Conservation (phyloP, 2,113 vertebrate species). For the Hemicordylus capensis region DNA sequence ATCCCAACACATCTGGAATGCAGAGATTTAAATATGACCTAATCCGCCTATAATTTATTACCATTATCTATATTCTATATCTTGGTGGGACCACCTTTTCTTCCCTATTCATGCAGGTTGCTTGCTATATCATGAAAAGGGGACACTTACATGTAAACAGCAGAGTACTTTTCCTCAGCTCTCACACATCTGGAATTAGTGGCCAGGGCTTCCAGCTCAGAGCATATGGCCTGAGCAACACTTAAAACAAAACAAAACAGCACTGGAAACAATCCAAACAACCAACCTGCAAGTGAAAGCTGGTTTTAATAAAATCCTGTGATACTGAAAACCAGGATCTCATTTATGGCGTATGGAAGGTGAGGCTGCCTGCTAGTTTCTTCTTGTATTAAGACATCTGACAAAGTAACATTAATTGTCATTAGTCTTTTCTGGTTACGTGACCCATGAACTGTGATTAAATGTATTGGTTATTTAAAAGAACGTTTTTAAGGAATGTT, state of each 20-base stretch:
- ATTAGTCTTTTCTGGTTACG: too few relatives aligned
- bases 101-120: not conserved
- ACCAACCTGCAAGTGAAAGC: slow-evolving; percentile 40
- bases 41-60: not conserved
- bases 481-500: too few relatives aligned
- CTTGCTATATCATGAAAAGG: not conserved
- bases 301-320: slow-evolving; percentile 48
- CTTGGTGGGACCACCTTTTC: not conserved
- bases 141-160: not conserved
- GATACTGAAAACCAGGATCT: slow-evolving; percentile 2
- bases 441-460: too few relatives aligned
- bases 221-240: not conserved
- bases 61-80: not conserved
- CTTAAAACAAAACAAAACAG: not conserved
- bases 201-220: not conserved
- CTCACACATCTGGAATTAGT: not conserved
- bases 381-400: not conserved
- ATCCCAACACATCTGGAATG: not conserved
- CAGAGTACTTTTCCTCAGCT: not conserved
- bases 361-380: not conserved
- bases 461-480: too few relatives aligned
- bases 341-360: not conserved
- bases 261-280: not conserved
- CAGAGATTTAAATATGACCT: not conserved
- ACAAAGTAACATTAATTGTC: not conserved